phyloP scores from a whole-genome alignment of 2,113 vertebrate genomes.

The Chitala chitala region DNA sequence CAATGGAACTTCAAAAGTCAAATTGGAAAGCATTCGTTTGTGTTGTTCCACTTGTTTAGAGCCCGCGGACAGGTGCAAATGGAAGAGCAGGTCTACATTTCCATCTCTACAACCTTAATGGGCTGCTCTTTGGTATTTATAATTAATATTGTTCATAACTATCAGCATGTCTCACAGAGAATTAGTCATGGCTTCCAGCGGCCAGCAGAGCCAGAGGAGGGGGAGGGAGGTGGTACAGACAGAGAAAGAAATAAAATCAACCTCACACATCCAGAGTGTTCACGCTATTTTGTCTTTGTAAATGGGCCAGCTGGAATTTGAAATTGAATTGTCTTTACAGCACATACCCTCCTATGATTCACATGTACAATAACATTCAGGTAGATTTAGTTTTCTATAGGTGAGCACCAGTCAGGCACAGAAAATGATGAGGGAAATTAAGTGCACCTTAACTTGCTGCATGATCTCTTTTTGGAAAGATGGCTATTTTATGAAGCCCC shows the following conservation, averaged over 20 bases:
- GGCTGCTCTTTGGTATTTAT: background rate
- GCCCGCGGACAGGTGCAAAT: background rate
- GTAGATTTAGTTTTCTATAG: background rate
- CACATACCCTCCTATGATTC: background rate
- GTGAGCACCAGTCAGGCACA: background rate
- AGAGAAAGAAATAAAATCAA: background rate
- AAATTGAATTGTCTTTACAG: background rate
- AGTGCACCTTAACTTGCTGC: background rate
- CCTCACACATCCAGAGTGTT: background rate
- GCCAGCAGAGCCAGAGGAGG: background rate
- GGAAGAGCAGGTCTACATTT: background rate
- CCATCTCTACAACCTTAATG: background rate
- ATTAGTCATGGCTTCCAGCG: background rate
- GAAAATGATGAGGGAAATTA: background rate
- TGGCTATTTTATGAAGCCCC: too few relatives aligned
- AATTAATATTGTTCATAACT: constrained; percentile 4
- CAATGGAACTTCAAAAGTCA: background rate
- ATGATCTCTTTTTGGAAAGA: background rate
- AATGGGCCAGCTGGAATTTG: background rate
- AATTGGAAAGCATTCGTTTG: background rate
- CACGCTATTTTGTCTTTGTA: background rate
- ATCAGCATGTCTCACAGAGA: background rate
- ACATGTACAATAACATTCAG: background rate
- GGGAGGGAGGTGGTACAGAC: background rate
- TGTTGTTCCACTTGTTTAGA: background rate